Evolutionary conservation across 92 coral and sea anemone genomes (phyloP).

Genomic region (Siderastrea siderea): DNA sequence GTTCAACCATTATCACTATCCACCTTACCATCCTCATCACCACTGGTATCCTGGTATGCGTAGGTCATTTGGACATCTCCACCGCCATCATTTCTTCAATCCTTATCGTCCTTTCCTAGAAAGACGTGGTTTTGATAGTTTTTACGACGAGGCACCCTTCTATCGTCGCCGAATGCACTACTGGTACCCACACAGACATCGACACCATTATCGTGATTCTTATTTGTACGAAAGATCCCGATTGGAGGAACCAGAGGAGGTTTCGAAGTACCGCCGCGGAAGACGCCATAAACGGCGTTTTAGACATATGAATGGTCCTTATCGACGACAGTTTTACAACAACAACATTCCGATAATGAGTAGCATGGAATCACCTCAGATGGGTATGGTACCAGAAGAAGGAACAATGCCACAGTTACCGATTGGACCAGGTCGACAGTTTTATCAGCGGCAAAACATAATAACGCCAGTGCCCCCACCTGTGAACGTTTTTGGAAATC

Average conservation of each 20-base stretch:
- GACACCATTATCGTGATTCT: slow-evolving; percentile 60
- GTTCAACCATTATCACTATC: slow-evolving; percentile 72
- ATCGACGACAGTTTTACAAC: slow-evolving; percentile 35
- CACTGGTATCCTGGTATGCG: slow-evolving; percentile 88
- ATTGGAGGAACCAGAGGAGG: slow-evolving; percentile 63
- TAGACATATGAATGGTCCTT: slow-evolving; percentile 25
- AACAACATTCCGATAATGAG: slow-evolving; percentile 53
- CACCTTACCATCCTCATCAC: slow-evolving; percentile 63
- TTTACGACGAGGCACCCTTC: slow-evolving; percentile 70
- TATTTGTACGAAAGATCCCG: slow-evolving; percentile 71
- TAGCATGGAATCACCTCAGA: slow-evolving; percentile 46
- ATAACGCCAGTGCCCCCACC: slow-evolving; percentile 87
- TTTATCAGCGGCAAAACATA: slow-evolving; percentile 70
- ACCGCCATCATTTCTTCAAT: slow-evolving; percentile 27
- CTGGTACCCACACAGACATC: slow-evolving; percentile 67
- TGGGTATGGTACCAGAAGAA: slow-evolving; percentile 60
- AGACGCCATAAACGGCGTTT: slow-evolving; percentile 52
- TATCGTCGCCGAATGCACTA: slow-evolving; percentile 48
- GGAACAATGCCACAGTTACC: slow-evolving; percentile 53
- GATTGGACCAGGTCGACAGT: slow-evolving; percentile 27
- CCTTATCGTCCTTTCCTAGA: slow-evolving; percentile 23
- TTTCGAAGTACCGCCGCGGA: slow-evolving; percentile 52
- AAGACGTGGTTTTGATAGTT: slow-evolving; percentile 39
- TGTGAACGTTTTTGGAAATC: slow-evolving; percentile 84
- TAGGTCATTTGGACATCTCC: slow-evolving; percentile 65